Evolutionary conservation across 2,888 invertebrate genomes (phyloP).

Genomic region (Hipparchia semele): DNA sequence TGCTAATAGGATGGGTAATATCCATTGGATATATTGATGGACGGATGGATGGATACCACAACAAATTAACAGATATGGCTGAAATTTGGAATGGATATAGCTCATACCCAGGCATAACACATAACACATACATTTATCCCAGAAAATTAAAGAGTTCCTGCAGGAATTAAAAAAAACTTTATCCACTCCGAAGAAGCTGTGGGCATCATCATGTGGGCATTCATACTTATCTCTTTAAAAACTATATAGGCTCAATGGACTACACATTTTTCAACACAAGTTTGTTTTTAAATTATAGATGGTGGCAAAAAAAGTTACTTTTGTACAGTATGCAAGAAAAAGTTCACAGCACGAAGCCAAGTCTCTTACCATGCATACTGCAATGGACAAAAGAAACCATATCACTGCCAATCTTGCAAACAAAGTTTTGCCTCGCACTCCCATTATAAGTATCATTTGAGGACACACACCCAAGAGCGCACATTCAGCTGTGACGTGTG

Average conservation of each 20-base stretch:
- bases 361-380: constrained; percentile 86
- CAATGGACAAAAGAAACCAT: constrained; percentile 79
- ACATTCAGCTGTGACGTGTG: constrained; percentile 85
- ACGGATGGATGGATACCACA: no score
- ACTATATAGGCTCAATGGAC: background rate
- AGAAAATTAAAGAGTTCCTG: no score
- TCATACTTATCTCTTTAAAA: no score
- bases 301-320: constrained; percentile 79
- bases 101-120: no score
- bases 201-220: no score
- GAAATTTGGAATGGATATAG: no score
- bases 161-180: no score
- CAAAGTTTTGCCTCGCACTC: constrained; percentile 87
- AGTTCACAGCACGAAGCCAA: constrained; percentile 86
- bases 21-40: no score
- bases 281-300: constrained; percentile 49
- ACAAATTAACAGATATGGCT: no score
- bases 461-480: constrained; percentile 85
- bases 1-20: no score
- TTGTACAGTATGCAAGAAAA: constrained; percentile 87
- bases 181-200: no score
- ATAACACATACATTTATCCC: no score
- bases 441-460: constrained; percentile 88
- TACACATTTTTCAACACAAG: background rate
- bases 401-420: constrained; percentile 71